These are phyloP conservation scores for Pseudobourletiella spinata DNA, from an alignment of 1,140 invertebrate species.

Conservation along the genomic window DNA sequence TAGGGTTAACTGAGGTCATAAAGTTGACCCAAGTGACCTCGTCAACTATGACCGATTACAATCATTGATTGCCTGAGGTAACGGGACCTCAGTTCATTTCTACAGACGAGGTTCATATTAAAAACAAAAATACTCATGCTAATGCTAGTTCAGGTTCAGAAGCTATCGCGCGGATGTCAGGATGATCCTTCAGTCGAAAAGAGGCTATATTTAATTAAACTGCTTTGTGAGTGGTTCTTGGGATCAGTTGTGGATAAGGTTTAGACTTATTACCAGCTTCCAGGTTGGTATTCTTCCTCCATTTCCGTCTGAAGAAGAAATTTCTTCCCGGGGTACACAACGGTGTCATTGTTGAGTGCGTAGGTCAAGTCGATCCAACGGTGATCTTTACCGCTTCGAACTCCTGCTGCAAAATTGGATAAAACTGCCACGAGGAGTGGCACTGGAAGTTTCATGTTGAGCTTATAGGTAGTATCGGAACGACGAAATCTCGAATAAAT, in stretches of 20 bases:
- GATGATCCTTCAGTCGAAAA: too few species aligned
- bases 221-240: not conserved
- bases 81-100: not conserved
- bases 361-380: conserved; percentile 33
- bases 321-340: conserved; percentile 23
- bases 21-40: too few species aligned
- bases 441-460: too few species aligned
- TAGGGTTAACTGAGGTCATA: too few species aligned
- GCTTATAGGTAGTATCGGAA: too few species aligned
- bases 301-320: conserved; percentile 21
- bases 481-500: too few species aligned
- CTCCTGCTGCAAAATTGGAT: too few species aligned
- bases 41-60: too few species aligned
- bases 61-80: too few species aligned
- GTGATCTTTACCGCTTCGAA: too few species aligned
- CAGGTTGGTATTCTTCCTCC: conserved; percentile 16
- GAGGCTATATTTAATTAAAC: not conserved
- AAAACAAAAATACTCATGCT: not conserved
- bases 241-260: not conserved
- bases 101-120: not conserved
- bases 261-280: conserved; percentile 19
- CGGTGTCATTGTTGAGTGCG: conserved; percentile 30
- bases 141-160: not conserved
- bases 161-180: too few species aligned
- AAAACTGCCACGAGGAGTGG: too few species aligned